Percentiles rank a stretch among this genome's conserved stretches.
These are phyloP conservation scores for Erythrocercus mccallii DNA, from an alignment of 2,113 vertebrate genomes.

Conservation along the genomic window DNA sequence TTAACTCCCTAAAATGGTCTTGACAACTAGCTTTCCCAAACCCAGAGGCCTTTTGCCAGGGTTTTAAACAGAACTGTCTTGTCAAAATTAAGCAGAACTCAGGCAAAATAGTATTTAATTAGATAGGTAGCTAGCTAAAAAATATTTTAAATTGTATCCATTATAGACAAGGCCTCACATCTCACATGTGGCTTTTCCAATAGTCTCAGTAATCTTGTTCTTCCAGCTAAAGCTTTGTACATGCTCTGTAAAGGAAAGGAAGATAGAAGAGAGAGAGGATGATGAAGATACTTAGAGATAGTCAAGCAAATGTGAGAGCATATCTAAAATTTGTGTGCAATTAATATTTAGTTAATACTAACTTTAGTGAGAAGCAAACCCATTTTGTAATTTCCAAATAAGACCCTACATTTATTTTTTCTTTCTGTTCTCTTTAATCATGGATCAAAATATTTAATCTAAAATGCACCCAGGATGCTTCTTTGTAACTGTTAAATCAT, in stretches of 20 bases:
- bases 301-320: neutral
- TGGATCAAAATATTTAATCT: constrained; percentile 11
- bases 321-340: neutral
- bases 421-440: constrained; percentile 2
- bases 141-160: neutral
- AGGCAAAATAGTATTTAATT: neutral
- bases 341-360: neutral
- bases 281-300: neutral
- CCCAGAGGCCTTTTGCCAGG: neutral
- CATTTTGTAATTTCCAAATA: neutral
- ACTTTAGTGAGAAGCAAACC: neutral
- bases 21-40: neutral
- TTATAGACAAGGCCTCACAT: neutral
- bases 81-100: neutral
- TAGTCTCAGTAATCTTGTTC: neutral
- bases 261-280: neutral
- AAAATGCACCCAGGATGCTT: neutral
- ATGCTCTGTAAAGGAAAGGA: neutral
- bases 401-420: neutral
- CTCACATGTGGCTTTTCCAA: neutral
- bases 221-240: neutral
- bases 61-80: neutral
- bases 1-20: neutral
- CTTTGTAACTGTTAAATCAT: constrained; percentile 34
- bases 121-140: neutral